Percentiles rank a stretch among this genome's conserved stretches.
phyloP scores from a whole-genome alignment of 2,888 invertebrate genomes.

The Melanotus villosus region DNA sequence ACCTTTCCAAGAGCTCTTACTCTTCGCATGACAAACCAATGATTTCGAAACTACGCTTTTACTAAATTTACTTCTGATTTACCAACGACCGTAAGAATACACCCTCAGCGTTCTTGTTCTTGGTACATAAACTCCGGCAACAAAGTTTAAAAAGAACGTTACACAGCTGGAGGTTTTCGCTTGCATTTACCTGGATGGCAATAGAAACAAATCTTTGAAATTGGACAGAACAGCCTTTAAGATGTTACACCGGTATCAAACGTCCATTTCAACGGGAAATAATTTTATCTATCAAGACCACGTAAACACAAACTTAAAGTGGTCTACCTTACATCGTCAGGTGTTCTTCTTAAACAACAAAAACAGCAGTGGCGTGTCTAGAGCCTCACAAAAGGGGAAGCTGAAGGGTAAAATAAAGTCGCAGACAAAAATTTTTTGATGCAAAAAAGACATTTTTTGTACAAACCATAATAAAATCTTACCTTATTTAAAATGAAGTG shows the following conservation, averaged over 20 bases:
- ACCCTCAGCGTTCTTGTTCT: not conserved
- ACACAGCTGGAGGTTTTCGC: no score
- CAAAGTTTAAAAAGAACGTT: no score
- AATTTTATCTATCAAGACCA: conserved; percentile 5
- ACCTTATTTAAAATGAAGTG: no score
- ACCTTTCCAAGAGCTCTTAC: conserved; percentile 56
- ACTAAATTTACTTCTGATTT: conserved; percentile 20
- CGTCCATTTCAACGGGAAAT: not conserved
- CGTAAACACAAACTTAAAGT: conserved; percentile 18
- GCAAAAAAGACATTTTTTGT: no score
- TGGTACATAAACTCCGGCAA: not conserved
- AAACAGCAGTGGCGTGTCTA: no score
- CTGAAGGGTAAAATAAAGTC: no score
- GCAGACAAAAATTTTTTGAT: no score
- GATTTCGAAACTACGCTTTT: conserved; percentile 50
- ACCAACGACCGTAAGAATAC: not conserved
- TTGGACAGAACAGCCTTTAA: not conserved
- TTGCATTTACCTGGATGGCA: no score
- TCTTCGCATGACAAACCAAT: conserved; percentile 53
- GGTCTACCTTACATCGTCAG: conserved; percentile 7
- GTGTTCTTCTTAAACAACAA: conserved; percentile 4
- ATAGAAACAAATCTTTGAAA: not conserved
- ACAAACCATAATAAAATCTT: no score
- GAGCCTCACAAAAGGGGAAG: no score
- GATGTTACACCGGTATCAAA: not conserved